Conservation (phyloP, 2,797 vertebrate species). For the Crocidura indochinensis region DNA sequence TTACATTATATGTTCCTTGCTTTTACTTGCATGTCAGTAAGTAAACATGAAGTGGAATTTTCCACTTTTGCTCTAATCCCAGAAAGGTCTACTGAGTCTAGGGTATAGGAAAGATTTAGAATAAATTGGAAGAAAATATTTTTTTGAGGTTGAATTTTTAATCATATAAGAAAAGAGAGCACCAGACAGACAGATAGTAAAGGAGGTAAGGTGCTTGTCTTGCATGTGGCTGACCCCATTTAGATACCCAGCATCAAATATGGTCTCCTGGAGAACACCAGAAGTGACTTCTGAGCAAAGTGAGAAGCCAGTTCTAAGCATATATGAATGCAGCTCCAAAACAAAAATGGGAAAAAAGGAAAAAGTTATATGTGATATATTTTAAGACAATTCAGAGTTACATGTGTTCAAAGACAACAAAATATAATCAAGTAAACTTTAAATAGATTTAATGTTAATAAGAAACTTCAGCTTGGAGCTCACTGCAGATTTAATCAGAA, state of each 20-base stretch:
- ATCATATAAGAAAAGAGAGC: constrained; percentile 2
- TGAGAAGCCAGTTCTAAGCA: too few species aligned
- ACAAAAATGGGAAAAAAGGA: too few species aligned
- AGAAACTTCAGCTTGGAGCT: neutral
- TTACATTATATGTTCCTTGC: constrained; percentile 28
- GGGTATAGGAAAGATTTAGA: constrained; percentile 34
- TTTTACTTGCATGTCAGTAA: constrained; percentile 63
- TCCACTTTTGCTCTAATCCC: constrained; percentile 57
- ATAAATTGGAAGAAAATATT: constrained; percentile 27
- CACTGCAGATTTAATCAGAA: constrained; percentile 32
- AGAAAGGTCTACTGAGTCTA: constrained; percentile 26
- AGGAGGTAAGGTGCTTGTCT: too few species aligned
- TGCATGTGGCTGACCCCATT: too few species aligned
- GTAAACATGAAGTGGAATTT: constrained; percentile 71
- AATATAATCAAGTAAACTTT: constrained; percentile 16
- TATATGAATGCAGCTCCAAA: too few species aligned
- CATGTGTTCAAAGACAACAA: constrained; percentile 13
- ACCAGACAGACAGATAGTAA: too few species aligned
- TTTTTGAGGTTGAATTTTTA: constrained; percentile 43
- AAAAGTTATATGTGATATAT: neutral
- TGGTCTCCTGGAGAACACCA: too few species aligned
- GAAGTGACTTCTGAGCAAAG: too few species aligned
- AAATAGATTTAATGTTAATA: constrained; percentile 39
- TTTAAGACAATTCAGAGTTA: constrained; percentile 43
- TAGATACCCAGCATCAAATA: too few species aligned